Evolutionary conservation across 2,888 invertebrate species (phyloP).

Genomic region (Mycalesis mineus): DNA sequence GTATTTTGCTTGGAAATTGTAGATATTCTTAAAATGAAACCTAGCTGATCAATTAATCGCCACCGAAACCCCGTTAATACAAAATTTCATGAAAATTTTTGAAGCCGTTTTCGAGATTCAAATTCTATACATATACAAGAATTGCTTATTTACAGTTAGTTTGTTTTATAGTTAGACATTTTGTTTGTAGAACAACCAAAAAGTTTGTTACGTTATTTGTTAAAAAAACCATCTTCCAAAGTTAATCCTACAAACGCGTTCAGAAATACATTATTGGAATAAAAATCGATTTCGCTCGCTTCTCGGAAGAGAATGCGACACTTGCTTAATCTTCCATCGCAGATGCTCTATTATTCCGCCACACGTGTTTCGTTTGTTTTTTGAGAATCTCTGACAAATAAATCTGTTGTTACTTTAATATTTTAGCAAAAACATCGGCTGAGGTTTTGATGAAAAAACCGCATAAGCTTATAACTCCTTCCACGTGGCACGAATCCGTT

Average conservation of each 20-base stretch:
- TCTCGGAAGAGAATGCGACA: conserved; percentile 64
- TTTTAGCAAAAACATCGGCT: not conserved
- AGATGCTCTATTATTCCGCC: conserved; percentile 61
- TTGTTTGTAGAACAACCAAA: conserved; percentile 19
- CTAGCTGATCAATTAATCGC: too few relatives aligned
- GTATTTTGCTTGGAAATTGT: too few relatives aligned
- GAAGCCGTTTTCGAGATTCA: too few relatives aligned
- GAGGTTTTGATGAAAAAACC: not conserved
- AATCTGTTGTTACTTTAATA: conserved; percentile 14
- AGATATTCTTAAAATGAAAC: too few relatives aligned
- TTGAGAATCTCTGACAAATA: conserved; percentile 23
- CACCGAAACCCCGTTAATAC: too few relatives aligned
- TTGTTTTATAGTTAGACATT: not conserved
- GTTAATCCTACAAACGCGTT: conserved; percentile 63
- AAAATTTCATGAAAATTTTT: too few relatives aligned
- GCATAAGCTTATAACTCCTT: not conserved
- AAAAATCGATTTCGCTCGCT: conserved; percentile 55
- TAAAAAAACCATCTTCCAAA: conserved; percentile 35
- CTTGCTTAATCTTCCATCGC: conserved; percentile 70
- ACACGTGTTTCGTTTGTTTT: conserved; percentile 60
- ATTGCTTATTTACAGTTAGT: too few relatives aligned
- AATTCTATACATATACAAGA: too few relatives aligned
- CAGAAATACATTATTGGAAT: conserved; percentile 32
- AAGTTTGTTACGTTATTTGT: too few relatives aligned
- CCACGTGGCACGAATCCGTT: not conserved